phyloP scores from a whole-genome alignment of 2,797 vertebrate species.

The Lates japonicus region DNA sequence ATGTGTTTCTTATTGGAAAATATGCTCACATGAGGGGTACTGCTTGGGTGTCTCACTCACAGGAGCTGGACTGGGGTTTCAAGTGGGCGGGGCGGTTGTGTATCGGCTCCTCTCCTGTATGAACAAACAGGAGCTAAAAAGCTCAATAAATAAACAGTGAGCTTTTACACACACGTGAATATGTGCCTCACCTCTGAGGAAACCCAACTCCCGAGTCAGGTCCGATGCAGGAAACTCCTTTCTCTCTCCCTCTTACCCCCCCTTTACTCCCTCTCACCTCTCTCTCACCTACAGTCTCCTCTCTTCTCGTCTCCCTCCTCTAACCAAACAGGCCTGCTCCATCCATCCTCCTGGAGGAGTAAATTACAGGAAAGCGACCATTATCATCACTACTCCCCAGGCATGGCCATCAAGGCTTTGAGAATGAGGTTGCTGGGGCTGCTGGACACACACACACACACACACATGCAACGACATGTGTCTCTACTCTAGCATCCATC shows the following conservation, averaged over 20 bases:
- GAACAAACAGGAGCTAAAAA: slow-evolving; percentile 61
- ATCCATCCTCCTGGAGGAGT: slow-evolving; percentile 71
- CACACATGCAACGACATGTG: slow-evolving; percentile 18
- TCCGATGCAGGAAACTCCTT: slow-evolving; percentile 75
- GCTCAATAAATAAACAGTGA: slow-evolving; percentile 82
- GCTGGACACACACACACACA: slow-evolving; percentile 16
- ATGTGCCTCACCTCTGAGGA: slow-evolving; percentile 66
- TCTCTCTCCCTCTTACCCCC: slow-evolving; percentile 20
- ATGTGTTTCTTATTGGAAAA: slow-evolving; percentile 55
- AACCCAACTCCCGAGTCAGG: slow-evolving; percentile 71
- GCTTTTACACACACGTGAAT: slow-evolving; percentile 63
- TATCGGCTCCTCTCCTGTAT: slow-evolving; percentile 46
- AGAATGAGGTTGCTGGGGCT: slow-evolving; percentile 46
- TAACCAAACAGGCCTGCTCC: slow-evolving; percentile 75
- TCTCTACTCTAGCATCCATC: slow-evolving; percentile 39
- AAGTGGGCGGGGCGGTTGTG: slow-evolving; percentile 6
- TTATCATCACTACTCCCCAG: slow-evolving; percentile 78
- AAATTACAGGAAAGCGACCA: slow-evolving; percentile 82
- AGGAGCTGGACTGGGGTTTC: slow-evolving; percentile 36
- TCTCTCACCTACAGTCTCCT: slow-evolving; percentile 57
- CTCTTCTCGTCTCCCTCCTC: slow-evolving; percentile 67
- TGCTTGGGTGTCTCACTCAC: slow-evolving; percentile 65
- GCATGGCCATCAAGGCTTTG: slow-evolving; percentile 51
- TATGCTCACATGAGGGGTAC: slow-evolving; percentile 42
- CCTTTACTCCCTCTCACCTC: too few species aligned